phyloP scores from a whole-genome alignment of 2,797 vertebrate species.

The Alcedo quadribrachys region DNA sequence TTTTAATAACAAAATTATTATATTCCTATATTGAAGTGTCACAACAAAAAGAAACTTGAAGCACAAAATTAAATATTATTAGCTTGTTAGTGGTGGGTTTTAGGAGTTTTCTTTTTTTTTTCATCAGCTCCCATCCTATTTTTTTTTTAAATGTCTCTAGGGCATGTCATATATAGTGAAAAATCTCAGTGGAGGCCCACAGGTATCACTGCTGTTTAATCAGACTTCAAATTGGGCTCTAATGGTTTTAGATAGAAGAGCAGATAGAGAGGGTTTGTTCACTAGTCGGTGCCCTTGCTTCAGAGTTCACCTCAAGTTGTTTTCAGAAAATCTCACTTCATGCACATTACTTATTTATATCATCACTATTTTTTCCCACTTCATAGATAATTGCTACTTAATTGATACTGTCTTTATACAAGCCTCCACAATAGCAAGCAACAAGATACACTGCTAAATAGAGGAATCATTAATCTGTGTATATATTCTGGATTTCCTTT shows the following conservation, averaged over 20 bases:
- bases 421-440: slow-evolving; percentile 71
- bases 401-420: slow-evolving; percentile 79
- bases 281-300: slow-evolving; percentile 80
- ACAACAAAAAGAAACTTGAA: slow-evolving; percentile 49
- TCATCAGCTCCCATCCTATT: slow-evolving; percentile 26
- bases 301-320: slow-evolving; percentile 75
- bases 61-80: slow-evolving; percentile 46
- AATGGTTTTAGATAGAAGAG: slow-evolving; percentile 50
- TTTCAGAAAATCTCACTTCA: slow-evolving; percentile 73
- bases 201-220: slow-evolving; percentile 51
- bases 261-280: slow-evolving; percentile 61
- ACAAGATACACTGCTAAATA: slow-evolving; percentile 77
- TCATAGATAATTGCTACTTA: slow-evolving; percentile 81
- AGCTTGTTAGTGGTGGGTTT: slow-evolving; percentile 47
- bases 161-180: slow-evolving; percentile 59
- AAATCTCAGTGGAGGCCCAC: slow-evolving; percentile 61
- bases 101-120: slow-evolving; percentile 35
- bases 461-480: slow-evolving; percentile 78
- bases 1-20: slow-evolving; percentile 51
- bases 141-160: slow-evolving; percentile 53
- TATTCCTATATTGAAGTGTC: slow-evolving; percentile 29
- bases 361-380: slow-evolving; percentile 67
- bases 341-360: slow-evolving; percentile 80
- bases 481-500: slow-evolving; percentile 76
- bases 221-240: slow-evolving; percentile 47